Conservation (phyloP, 2,113 vertebrate species). For the Apodemus speciosus region DNA sequence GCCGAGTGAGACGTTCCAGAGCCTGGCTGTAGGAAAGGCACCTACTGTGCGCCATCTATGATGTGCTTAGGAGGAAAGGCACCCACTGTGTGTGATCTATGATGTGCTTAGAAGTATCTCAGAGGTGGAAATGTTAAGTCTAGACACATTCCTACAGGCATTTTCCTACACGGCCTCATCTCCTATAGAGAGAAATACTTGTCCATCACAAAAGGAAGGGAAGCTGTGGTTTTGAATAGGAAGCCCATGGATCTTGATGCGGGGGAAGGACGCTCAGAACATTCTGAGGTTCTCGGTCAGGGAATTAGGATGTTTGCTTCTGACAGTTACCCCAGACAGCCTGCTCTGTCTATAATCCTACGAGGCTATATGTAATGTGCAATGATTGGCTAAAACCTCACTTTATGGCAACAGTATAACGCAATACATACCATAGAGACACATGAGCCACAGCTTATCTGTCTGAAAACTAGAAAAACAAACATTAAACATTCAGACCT, state of each 20-base stretch:
- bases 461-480: conserved; percentile 27
- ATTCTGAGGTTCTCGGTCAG: conserved; percentile 21
- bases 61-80: conserved; percentile 8
- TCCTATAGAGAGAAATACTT: conserved; percentile 13
- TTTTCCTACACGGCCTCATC: conserved; percentile 18
- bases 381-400: background rate
- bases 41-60: background rate
- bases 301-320: conserved; percentile 18
- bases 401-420: background rate
- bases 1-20: conserved; percentile 40
- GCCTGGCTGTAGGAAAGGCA: conserved; percentile 22
- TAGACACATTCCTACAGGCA: conserved; percentile 17
- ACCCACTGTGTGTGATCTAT: background rate
- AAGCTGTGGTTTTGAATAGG: conserved; percentile 26
- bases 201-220: conserved; percentile 32
- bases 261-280: conserved; percentile 38
- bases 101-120: conserved; percentile 37
- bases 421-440: background rate
- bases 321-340: background rate
- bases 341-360: conserved; percentile 28
- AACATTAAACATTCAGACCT: background rate
- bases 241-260: conserved; percentile 32
- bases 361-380: background rate
- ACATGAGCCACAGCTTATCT: background rate
- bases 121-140: conserved; percentile 1